Conservation (phyloP, 2,797 vertebrate genomes). For the Premnoplex brunnescens region DNA sequence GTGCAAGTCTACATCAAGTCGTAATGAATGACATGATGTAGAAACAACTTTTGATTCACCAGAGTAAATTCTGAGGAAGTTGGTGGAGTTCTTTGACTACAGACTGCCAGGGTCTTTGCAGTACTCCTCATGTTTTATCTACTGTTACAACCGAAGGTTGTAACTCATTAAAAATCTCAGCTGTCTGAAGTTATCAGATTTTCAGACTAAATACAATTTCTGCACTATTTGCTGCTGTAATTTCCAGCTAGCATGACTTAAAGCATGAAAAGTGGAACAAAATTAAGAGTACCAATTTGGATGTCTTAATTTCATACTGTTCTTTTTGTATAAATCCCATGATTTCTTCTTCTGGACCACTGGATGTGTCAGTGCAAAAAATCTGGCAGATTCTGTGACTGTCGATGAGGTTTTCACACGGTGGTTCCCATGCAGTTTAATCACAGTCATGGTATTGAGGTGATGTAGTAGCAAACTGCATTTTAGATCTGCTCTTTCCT, state of each 20-base stretch:
- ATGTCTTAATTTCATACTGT: neutral
- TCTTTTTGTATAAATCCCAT: neutral
- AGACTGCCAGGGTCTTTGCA: neutral
- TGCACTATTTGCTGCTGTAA: neutral
- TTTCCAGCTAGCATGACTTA: neutral
- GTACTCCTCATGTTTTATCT: neutral
- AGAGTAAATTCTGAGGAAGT: neutral
- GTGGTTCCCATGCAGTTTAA: neutral
- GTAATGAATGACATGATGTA: neutral
- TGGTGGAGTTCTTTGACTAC: neutral
- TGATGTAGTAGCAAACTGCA: neutral
- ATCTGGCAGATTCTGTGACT: neutral
- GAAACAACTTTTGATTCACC: neutral
- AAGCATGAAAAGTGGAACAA: neutral
- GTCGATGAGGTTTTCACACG: neutral
- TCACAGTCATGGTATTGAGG: neutral
- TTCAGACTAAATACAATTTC: neutral
- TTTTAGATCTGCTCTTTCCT: neutral
- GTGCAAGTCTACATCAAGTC: neutral
- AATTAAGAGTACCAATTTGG: neutral
- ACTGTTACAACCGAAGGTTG: neutral
- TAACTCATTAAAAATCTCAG: neutral
- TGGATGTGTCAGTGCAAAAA: neutral
- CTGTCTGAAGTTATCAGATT: neutral
- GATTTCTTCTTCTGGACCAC: neutral